Evolutionary conservation across 2,888 invertebrate species (phyloP), one percentile per base, ranked within the genome.

Genomic region (Eudemis profundana): DNA sequence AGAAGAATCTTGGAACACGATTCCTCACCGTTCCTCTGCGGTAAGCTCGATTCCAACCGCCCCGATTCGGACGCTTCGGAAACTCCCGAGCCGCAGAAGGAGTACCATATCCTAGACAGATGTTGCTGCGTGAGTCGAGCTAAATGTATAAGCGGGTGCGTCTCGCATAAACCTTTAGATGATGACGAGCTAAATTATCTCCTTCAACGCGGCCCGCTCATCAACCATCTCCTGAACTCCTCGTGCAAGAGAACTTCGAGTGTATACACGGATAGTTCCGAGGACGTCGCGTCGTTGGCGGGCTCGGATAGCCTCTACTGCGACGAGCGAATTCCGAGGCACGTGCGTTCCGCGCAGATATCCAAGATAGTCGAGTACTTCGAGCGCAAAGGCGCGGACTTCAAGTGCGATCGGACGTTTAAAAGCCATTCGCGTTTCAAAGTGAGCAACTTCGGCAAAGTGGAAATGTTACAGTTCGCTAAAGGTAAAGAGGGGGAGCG

Each of bases 351-450:
- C 70, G 93, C 95, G 71, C 94, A 96, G 82, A 97, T 97, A 72
- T 95, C 96, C 53, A 95, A 95, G 79, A 97, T 97, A 73, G 97
- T 97, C 27, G 97, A 97, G 78, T 97, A 97, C 85, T 97, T 97
- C 86, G 97, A 97, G 86, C 92, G 96, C 51, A 96, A 96, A 81
- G 95, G 95, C 54, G 94, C 93, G 23, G 93, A 90, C 69, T 90
- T 93, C 76, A 86, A 93, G 71, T 93, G 93, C 77, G 84, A 82
- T 70, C 80, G 92, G 1, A 84, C 88, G 8, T 83, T 83, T 36
- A 85, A 85, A 36, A 83, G 82, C 7, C 81, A 77, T 71, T 78
- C 77, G 68, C 77, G 77, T 68, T 77, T 72, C 73, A 77, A 78
- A 36, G 71, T 76, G 73, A 70, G 72, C 66, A 71, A 72, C 47